Evolutionary conservation across 2,888 invertebrate species (phyloP).

Genomic region (Himalopsyche anomala): DNA sequence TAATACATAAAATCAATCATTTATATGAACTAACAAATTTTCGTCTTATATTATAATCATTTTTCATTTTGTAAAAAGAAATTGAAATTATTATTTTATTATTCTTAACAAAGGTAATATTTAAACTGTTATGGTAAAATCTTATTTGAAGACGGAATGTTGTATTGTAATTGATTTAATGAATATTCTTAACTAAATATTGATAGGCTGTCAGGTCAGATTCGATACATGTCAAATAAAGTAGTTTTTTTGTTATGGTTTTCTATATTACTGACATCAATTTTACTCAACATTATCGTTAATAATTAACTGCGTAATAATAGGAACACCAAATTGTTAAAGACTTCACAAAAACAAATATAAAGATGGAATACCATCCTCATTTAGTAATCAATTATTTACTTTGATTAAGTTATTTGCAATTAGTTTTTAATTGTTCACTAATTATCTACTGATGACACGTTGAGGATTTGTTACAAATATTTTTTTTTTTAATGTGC

Average conservation of each 20-base stretch:
- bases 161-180: not conserved
- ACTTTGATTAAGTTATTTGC: constrained; percentile 10
- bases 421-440: not conserved
- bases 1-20: constrained; percentile 1
- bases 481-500: constrained; percentile 16
- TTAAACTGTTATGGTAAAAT: constrained; percentile 36
- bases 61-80: constrained; percentile 36
- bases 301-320: not conserved
- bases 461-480: not conserved
- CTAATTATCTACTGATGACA: constrained; percentile 22
- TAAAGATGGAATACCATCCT: not conserved
- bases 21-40: not conserved
- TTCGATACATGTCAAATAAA: constrained; percentile 11
- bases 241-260: not conserved
- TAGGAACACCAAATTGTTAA: constrained; percentile 26
- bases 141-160: not conserved
- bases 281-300: not conserved
- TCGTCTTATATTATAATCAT: constrained; percentile 7
- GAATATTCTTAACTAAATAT: not conserved
- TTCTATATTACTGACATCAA: not conserved
- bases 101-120: constrained; percentile 15
- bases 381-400: not conserved
- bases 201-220: constrained; percentile 9
- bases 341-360: not conserved
- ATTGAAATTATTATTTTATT: constrained; percentile 32